These are phyloP conservation scores for Rhopilema esculentum DNA, from an alignment of 30 jellyfish, hydroid and myxozoan genomes.

Conservation along the genomic window DNA sequence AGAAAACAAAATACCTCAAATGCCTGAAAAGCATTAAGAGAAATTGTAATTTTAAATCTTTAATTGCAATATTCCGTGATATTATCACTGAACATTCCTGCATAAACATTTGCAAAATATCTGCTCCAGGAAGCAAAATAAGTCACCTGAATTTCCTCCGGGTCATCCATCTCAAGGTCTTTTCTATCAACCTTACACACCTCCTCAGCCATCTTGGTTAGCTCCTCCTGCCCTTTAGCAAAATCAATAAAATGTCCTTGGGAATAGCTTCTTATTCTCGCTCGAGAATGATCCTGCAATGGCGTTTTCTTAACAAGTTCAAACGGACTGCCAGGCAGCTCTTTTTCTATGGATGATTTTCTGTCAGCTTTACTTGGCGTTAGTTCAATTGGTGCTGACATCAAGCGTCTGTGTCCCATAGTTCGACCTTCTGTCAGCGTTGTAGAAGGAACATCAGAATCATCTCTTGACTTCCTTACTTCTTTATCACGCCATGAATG, in stretches of 20 bases:
- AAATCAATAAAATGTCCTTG: constrained; percentile 47
- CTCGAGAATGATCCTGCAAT: constrained; percentile 11
- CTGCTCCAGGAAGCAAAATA: too few species aligned
- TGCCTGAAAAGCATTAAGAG: too few species aligned
- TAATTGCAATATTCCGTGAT: too few species aligned
- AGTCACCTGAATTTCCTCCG: constrained; percentile 95
- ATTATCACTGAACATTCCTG: too few species aligned
- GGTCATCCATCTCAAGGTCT: constrained; percentile 95
- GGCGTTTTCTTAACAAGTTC: constrained; percentile 30
- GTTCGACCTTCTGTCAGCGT: constrained; percentile 28
- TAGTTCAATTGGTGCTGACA: constrained; percentile 75
- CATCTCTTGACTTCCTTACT: neutral
- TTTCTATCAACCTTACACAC: constrained; percentile 88
- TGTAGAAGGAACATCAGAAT: neutral
- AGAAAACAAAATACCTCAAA: too few species aligned
- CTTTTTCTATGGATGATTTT: neutral
- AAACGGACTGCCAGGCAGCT: constrained; percentile 60
- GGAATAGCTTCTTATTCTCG: constrained; percentile 75
- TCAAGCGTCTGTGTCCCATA: constrained; percentile 90
- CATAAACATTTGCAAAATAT: too few species aligned
- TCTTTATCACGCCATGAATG: neutral
- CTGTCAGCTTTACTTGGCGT: constrained; percentile 1
- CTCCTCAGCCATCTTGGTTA: constrained; percentile 85
- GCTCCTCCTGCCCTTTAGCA: constrained; percentile 67
- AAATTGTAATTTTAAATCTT: too few species aligned